These are phyloP conservation scores for Oreochromis tanganicae DNA, from an alignment of 2,113 vertebrate species.

Conservation along the genomic window DNA sequence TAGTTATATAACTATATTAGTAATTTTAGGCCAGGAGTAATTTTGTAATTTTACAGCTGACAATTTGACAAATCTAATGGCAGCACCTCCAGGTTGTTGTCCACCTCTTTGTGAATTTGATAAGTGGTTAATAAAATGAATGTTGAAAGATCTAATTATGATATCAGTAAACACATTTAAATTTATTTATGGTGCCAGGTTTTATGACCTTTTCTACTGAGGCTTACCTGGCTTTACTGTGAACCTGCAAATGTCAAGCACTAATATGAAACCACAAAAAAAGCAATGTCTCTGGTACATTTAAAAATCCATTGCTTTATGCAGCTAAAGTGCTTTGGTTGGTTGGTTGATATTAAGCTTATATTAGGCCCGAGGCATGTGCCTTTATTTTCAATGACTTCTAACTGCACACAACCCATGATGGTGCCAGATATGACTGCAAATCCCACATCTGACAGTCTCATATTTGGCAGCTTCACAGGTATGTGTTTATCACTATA, in stretches of 20 bases:
- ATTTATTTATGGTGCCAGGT: not conserved
- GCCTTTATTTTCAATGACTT: not conserved
- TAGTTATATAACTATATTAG: not conserved
- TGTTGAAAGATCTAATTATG: not conserved
- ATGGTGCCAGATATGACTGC: not conserved
- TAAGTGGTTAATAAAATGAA: not conserved
- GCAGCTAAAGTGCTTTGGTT: not conserved
- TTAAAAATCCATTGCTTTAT: not conserved
- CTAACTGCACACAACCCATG: not conserved
- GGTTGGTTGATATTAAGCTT: not conserved
- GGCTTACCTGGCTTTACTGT: not conserved
- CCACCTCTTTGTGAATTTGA: not conserved
- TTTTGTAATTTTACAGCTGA: not conserved
- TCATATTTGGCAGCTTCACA: not conserved
- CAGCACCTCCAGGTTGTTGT: not conserved
- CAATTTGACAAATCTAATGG: not conserved
- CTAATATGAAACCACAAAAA: not conserved
- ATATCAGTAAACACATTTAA: not conserved
- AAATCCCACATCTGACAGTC: not conserved
- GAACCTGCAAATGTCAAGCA: not conserved
- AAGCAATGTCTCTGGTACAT: not conserved
- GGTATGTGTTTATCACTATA: not conserved
- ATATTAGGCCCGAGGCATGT: not conserved
- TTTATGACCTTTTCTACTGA: not conserved
- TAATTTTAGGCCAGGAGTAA: not conserved